Base-by-base conservation (phyloP, 2,888 invertebrate species). In the Microplitis deprimator region DNA sequence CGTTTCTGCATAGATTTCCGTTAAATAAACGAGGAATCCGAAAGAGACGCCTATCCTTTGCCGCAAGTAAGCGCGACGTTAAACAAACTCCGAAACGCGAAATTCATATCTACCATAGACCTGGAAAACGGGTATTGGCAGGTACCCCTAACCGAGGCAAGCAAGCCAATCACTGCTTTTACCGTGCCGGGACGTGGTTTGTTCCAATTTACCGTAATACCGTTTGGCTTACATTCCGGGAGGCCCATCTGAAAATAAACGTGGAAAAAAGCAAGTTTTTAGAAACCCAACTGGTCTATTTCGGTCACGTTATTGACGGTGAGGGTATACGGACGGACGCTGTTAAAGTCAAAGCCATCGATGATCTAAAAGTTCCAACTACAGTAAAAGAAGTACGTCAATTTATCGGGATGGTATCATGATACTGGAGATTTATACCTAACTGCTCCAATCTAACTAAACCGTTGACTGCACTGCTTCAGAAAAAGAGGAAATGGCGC, bases 121-220 rank as follows among this genome's bases (percentile, higher is more conserved):
- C 40, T 79, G 1, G 76, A 70, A 10, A 75, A 60, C 6, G 78
- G 76, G 0, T 78, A 78, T 40, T 77, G 77, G 77, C 84, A 87
- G 68, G 79, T 87, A 39, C 83, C 83, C 1, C 64, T 83, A 64
- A 73, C 16, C 5, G 73, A 80, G 29, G 68, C 69, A 1, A 82
- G 81, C 7, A 39, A 78, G 8, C 79, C 81, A 13, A 81, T 81
- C 5, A 86, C 86, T 5, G 86, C 86, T 7, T 87, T 86, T 73
- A 83, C 83, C 0, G 82, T 86, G 6, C 85, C 85, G 0, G 76
- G 77, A 16, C 67, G 81, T 6, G 85, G 85, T 0, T 76, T 82
- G 73, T 86, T 78, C 65, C 82, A 86, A 20, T 87, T 86, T 68
- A 77, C 64, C 4, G 75, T 81, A 5, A 80, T 86, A 81, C 85